Evolutionary conservation across 2,113 vertebrate species (phyloP), one percentile per base, ranked within the genome.

Genomic region (Periophthalmus modestus): DNA sequence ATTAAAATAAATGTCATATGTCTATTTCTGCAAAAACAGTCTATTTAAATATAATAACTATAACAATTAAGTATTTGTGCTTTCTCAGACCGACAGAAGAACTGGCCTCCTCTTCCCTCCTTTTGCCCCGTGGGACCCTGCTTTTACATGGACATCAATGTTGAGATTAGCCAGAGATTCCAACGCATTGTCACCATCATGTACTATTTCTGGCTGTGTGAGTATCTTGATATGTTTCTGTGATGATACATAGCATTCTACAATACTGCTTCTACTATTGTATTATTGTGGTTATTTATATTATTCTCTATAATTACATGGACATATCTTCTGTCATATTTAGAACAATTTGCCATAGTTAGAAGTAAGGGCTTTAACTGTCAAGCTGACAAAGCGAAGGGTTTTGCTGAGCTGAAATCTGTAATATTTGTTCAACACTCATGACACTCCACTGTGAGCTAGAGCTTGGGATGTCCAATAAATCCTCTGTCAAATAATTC

Each of bases 131-230:
- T 98, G 77, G 95, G 96, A 66, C 97, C 97, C 0, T 99, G 97
- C 82, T 98, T 99, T 91, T 98, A 97, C 89, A 97, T 98, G 73
- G 97, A 99, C 89, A 97, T 99, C 79, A 89, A 91, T 0, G 86
- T 98, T 87, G 97, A 99, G 82, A 98, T 99, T 71, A 95, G 91
- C 0, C 95, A 96, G 9, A 94, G 92, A 71, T 98, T 98, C 88
- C 97, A 98, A 93, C 96, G 93, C 77, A 98, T 94, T 0, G 97
- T 99, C 14, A 92, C 92, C 0, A 93, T 94, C 80, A 96, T 99
- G 96, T 99, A 98, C 87, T 98, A 99, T 92, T 96, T 96, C 89
- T 98, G 97, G 97, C 94, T 97, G 92, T 95, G 97, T 99, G 87
- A 96, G 96, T 89, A 39, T 18, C 66, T 34, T 55, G 39, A 43